Conservation (phyloP, 2,888 invertebrate genomes). For the Nomada fucata region DNA sequence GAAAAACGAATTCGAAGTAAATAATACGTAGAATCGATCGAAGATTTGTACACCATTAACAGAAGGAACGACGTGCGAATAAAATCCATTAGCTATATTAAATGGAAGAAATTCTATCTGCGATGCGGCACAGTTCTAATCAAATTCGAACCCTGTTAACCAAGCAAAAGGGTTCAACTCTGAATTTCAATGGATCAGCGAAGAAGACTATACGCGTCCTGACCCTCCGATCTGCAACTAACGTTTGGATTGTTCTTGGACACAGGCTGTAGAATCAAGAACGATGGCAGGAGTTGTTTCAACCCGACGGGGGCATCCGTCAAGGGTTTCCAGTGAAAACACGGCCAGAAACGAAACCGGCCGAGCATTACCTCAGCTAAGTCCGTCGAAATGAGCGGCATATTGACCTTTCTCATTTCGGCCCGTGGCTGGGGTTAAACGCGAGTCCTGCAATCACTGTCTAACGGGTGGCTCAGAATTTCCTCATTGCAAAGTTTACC, state of each 20-base stretch:
- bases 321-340: constrained; percentile 3
- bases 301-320: neutral
- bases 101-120: neutral
- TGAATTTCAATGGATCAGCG: too few relatives aligned
- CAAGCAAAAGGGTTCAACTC: too few relatives aligned
- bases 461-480: constrained; percentile 19
- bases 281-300: neutral
- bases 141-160: neutral
- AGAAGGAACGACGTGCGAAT: too few relatives aligned
- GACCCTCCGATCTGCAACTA: neutral
- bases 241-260: neutral
- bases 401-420: constrained; percentile 43
- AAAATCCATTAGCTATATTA: neutral
- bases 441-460: constrained; percentile 11
- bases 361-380: constrained; percentile 9
- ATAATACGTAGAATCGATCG: neutral
- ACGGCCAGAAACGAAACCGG: constrained; percentile 19
- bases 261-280: too few relatives aligned
- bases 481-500: neutral
- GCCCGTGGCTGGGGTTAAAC: constrained; percentile 13
- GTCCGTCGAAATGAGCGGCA: constrained; percentile 29
- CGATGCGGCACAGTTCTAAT: neutral
- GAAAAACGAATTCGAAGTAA: neutral
- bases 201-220: too few relatives aligned
- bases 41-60: neutral